phyloP scores from a whole-genome alignment of 2,113 vertebrate genomes.

The mouse (Mus musculus) region GRCm39 chr10:112000501-112001000 shows the following conservation, averaged over 20 bases:
- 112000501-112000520: neutral
- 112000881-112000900: neutral
- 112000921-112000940: neutral
- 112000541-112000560: slow-evolving; percentile 41
- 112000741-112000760: neutral
- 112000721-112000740: neutral
- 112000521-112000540: neutral
- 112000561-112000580: neutral
- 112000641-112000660: neutral
- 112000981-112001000: neutral
- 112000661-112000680: neutral
- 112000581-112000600: neutral
- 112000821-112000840: neutral
- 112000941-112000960: neutral
- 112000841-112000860: slow-evolving; percentile 18
- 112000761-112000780: neutral
- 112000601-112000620: neutral
- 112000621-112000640: neutral
- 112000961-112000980: neutral
- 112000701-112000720: neutral
- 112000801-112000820: neutral
- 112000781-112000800: neutral
- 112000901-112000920: neutral
- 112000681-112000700: too few relatives aligned
- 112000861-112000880: neutral